phyloP scores from a whole-genome alignment of 2,888 invertebrate species.

The Caenorhabditis imperialis region DNA sequence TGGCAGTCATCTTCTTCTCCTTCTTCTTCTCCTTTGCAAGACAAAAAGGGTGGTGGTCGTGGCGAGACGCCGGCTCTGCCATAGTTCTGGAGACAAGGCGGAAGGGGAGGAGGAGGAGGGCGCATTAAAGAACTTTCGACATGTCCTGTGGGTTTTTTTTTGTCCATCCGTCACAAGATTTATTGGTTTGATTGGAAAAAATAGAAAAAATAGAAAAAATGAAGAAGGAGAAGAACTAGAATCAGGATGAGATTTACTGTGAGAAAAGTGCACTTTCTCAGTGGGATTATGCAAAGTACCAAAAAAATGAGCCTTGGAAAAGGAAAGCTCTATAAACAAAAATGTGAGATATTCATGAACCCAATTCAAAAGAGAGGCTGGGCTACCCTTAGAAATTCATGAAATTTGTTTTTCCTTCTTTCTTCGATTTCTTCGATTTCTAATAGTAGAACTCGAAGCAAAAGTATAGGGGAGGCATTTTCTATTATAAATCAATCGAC shows the following conservation, averaged over 20 bases:
- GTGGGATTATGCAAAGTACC: no score
- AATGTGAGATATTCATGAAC: constrained; percentile 2
- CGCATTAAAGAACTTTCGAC: constrained; percentile 49
- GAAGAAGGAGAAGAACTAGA: no score
- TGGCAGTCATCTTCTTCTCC: constrained; percentile 42
- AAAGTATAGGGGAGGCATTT: no score
- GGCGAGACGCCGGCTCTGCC: constrained; percentile 9
- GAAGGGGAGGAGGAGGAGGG: constrained; percentile 25
- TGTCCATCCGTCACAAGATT: constrained; percentile 37
- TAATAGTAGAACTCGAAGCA: no score
- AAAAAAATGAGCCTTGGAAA: no score
- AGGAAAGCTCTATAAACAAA: no score
- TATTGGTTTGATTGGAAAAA: background rate
- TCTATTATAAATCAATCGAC: no score
- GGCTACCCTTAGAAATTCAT: constrained; percentile 30
- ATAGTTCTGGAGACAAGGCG: constrained; percentile 40
- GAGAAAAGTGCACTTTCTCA: constrained; percentile 17
- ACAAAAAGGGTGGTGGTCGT: constrained; percentile 27
- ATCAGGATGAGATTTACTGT: constrained; percentile 40
- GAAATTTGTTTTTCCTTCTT: no score
- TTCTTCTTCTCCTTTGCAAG: constrained; percentile 17
- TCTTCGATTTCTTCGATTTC: constrained; percentile 13
- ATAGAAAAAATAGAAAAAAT: no score
- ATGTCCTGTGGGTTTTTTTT: constrained; percentile 44
- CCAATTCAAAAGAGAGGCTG: background rate